Evolutionary conservation across 2,888 invertebrate genomes (phyloP).

Genomic region (Automeris io): DNA sequence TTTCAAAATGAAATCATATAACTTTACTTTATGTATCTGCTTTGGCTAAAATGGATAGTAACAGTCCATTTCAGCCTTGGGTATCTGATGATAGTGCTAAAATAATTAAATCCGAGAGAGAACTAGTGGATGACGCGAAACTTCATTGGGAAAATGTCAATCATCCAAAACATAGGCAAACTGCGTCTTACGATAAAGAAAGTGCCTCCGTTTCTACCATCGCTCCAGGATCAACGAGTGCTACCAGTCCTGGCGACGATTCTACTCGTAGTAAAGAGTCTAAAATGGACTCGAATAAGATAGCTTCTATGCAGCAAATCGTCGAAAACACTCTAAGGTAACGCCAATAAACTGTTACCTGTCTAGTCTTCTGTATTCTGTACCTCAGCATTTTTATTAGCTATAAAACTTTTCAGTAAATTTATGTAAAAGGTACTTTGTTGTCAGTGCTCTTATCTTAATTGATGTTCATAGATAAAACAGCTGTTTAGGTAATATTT

Average conservation of each 20-base stretch:
- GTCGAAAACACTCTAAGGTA: constrained; percentile 81
- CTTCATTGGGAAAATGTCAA: constrained; percentile 77
- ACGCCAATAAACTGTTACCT: constrained; percentile 8
- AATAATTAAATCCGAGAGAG: constrained; percentile 68
- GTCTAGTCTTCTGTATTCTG: constrained; percentile 1
- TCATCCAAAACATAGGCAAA: constrained; percentile 77
- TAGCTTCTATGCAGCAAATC: constrained; percentile 78
- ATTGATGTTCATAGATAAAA: constrained; percentile 10
- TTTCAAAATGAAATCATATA: constrained; percentile 61
- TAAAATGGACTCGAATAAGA: constrained; percentile 67
- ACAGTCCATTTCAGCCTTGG: constrained; percentile 74
- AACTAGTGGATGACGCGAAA: constrained; percentile 75
- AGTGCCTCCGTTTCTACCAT: constrained; percentile 56
- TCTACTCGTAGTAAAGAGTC: constrained; percentile 44
- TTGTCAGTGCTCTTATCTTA: constrained; percentile 17
- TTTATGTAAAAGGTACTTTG: constrained; percentile 12
- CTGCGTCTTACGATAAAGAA: constrained; percentile 76
- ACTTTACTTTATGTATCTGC: constrained; percentile 40
- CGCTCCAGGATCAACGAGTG: constrained; percentile 59
- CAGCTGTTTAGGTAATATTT: constrained; percentile 21
- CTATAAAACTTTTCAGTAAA: constrained; percentile 8
- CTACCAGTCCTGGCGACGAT: constrained; percentile 40
- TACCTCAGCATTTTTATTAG: not conserved
- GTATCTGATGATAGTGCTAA: constrained; percentile 64
- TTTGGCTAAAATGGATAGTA: constrained; percentile 69